Conservation (phyloP, 2,797 vertebrate species). For the Brotula barbata region DNA sequence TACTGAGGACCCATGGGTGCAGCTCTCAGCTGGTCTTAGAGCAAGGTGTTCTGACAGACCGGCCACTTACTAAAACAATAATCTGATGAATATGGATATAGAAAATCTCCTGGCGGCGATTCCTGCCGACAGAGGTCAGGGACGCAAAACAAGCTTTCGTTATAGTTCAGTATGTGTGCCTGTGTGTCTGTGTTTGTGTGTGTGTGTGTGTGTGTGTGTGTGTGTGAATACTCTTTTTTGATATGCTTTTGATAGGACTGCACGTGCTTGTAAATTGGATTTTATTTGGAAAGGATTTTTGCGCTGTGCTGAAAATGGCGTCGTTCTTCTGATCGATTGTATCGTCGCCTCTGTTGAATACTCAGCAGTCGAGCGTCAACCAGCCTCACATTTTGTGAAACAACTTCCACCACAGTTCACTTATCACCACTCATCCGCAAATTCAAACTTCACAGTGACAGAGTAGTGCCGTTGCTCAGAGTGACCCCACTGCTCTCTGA, state of each 20-base stretch:
- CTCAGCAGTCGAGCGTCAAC: slow-evolving; percentile 23
- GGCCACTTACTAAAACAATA: slow-evolving; percentile 58
- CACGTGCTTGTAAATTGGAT: slow-evolving; percentile 2
- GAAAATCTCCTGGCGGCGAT: slow-evolving; percentile 24
- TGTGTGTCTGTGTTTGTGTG: too few relatives aligned
- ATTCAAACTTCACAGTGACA: slow-evolving; percentile 14
- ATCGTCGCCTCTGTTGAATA: slow-evolving; percentile 37
- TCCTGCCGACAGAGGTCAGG: slow-evolving; percentile 2
- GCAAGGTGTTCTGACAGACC: slow-evolving; percentile 59
- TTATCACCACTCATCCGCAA: slow-evolving; percentile 25
- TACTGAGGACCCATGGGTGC: slow-evolving; percentile 52
- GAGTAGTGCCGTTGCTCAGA: slow-evolving; percentile 9
- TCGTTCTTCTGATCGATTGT: slow-evolving; percentile 30
- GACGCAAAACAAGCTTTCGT: background rate
- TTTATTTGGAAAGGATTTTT: slow-evolving; percentile 24
- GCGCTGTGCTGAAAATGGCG: slow-evolving; percentile 10
- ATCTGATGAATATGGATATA: slow-evolving; percentile 64
- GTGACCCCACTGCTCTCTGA: slow-evolving; percentile 34
- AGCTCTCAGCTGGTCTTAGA: slow-evolving; percentile 32
- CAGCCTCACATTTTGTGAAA: slow-evolving; percentile 33
- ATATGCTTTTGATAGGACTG: too few relatives aligned
- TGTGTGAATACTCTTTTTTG: too few relatives aligned
- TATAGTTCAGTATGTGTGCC: background rate
- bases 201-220: background rate
- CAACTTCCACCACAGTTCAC: slow-evolving; percentile 26